Evolutionary conservation across 2,888 invertebrate genomes (phyloP).

Genomic region (Meta bourneti): DNA sequence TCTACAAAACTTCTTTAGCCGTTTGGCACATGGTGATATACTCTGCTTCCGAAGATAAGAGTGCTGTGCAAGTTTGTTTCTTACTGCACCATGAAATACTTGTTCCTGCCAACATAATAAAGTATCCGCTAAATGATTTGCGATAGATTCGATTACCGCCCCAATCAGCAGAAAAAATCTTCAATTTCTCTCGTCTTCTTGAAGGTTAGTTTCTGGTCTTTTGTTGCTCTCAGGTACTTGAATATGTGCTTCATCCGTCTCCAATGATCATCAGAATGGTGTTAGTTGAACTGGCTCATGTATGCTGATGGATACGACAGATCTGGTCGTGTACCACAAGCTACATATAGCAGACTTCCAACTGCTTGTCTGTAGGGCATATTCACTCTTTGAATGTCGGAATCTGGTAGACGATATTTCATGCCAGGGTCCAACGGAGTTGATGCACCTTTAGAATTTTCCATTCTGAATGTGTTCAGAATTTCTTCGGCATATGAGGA

Average conservation of each 20-base stretch:
- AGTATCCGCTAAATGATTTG: constrained; percentile 78
- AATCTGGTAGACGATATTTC: constrained; percentile 9
- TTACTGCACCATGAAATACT: constrained; percentile 52
- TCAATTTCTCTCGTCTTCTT: constrained; percentile 56
- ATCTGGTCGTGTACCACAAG: constrained; percentile 45
- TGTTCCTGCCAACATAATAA: constrained; percentile 37
- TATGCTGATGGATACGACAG: constrained; percentile 24
- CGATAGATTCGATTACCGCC: constrained; percentile 78
- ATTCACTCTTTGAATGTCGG: constrained; percentile 5
- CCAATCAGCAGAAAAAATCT: constrained; percentile 79
- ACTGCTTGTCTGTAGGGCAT: constrained; percentile 44
- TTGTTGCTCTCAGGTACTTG: constrained; percentile 52
- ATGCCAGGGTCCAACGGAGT: constrained; percentile 20
- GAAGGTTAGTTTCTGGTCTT: constrained; percentile 26
- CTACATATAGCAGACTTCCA: constrained; percentile 33
- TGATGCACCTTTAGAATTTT: constrained; percentile 8
- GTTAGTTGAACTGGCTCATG: constrained; percentile 52
- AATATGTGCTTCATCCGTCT: constrained; percentile 43
- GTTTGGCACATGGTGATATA: too few relatives aligned
- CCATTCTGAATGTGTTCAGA: constrained; percentile 34
- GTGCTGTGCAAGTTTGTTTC: too few relatives aligned
- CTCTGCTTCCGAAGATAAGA: too few relatives aligned
- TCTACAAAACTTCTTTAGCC: too few relatives aligned
- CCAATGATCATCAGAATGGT: too few relatives aligned
- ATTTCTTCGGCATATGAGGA: too few relatives aligned